These are phyloP conservation scores for Plotosus lineatus DNA, from an alignment of 2,113 vertebrate genomes.

Conservation along the genomic window DNA sequence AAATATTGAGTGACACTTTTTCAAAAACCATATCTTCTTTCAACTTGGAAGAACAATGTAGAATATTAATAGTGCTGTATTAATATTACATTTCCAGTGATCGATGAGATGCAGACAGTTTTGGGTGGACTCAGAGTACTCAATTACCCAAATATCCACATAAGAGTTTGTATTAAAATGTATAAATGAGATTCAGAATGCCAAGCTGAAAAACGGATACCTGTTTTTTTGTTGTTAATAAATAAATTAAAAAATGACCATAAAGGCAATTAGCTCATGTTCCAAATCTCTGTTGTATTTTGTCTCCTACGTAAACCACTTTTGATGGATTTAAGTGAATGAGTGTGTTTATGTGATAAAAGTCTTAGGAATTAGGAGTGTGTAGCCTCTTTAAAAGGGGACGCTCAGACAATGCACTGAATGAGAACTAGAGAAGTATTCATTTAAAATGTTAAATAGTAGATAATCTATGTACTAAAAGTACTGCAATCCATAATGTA, in stretches of 20 bases:
- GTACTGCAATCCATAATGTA: not conserved
- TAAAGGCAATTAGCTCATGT: not conserved
- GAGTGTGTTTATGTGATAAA: not conserved
- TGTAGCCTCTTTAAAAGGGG: not conserved
- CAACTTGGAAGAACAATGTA: not conserved
- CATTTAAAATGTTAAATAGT: not conserved
- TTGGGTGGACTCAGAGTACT: not conserved
- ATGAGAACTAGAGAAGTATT: not conserved
- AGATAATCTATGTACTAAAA: not conserved
- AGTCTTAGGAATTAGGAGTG: not conserved
- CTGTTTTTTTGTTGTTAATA: not conserved
- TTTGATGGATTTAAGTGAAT: not conserved
- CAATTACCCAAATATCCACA: not conserved
- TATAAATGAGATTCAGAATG: not conserved
- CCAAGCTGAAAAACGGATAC: not conserved
- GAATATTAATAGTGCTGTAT: slow-evolving; percentile 2
- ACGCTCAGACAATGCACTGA: not conserved
- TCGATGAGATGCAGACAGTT: not conserved
- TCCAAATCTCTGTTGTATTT: not conserved
- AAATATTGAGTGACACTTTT: not conserved
- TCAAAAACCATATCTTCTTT: not conserved
- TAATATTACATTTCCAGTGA: slow-evolving; percentile 9
- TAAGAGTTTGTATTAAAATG: not conserved
- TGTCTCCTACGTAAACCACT: not conserved
- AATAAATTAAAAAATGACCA: slow-evolving; percentile 2